Evolutionary conservation across 2,113 vertebrate genomes (phyloP).

Genomic region (Nothocercus nigrocapillus): DNA sequence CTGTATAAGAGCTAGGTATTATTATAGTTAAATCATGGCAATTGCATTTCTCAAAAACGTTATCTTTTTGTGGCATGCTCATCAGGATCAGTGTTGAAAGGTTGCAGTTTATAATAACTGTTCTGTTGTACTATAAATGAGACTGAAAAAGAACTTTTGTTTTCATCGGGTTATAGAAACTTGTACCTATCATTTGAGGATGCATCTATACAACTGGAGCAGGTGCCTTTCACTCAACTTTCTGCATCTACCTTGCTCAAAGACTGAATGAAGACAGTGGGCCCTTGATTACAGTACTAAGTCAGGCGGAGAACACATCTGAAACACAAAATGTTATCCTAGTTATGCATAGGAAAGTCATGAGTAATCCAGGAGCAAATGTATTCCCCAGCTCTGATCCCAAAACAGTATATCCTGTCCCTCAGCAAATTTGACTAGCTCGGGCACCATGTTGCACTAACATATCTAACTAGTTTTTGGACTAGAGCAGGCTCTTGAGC

Average conservation of each 20-base stretch:
- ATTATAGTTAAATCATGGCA: conserved; percentile 69
- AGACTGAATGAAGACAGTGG: background rate
- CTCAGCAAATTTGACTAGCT: background rate
- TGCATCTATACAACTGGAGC: background rate
- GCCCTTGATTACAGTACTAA: background rate
- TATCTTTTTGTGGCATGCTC: conserved; percentile 70
- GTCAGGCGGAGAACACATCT: background rate
- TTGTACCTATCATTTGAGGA: conserved; percentile 48
- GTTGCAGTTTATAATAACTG: conserved; percentile 61
- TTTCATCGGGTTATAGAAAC: conserved; percentile 60
- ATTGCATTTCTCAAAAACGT: conserved; percentile 56
- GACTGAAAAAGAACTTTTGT: conserved; percentile 32
- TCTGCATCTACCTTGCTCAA: background rate
- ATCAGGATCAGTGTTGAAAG: conserved; percentile 59
- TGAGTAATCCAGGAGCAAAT: background rate
- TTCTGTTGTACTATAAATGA: conserved; percentile 38
- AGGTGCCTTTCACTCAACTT: background rate
- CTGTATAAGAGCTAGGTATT: conserved; percentile 60
- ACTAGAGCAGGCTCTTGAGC: background rate
- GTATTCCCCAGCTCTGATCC: background rate
- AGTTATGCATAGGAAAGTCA: background rate
- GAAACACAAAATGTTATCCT: background rate
- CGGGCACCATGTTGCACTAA: background rate
- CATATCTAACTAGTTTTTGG: background rate
- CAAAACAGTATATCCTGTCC: background rate